These are phyloP conservation scores for Apodemia zela DNA, from an alignment of 2,888 invertebrate species.

Conservation along the genomic window DNA sequence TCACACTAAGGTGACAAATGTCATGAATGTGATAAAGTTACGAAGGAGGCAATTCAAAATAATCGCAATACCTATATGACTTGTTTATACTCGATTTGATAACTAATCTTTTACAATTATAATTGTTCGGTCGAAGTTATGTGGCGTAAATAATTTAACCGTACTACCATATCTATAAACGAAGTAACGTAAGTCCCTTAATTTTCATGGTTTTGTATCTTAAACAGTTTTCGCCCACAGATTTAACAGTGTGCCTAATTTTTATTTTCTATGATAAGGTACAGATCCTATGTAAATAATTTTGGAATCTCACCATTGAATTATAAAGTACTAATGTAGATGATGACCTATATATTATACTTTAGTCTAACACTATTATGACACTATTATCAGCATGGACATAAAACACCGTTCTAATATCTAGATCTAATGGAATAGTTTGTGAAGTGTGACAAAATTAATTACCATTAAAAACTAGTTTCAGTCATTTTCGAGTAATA, in stretches of 20 bases:
- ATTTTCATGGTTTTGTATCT: no score
- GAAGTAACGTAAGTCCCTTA: neutral
- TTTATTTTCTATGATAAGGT: no score
- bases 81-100: conserved; percentile 5
- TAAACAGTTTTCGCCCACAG: no score
- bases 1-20: conserved; percentile 41
- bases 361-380: neutral
- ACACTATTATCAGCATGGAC: neutral
- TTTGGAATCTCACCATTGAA: no score
- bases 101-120: neutral
- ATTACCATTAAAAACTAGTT: neutral
- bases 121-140: neutral
- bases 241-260: no score
- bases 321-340: no score
- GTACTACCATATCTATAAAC: neutral
- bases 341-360: no score
- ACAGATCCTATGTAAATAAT: no score
- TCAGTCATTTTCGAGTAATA: neutral
- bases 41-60: conserved; percentile 16
- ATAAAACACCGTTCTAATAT: neutral
- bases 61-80: neutral
- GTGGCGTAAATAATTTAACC: neutral
- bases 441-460: neutral
- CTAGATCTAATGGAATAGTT: conserved; percentile 4
- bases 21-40: conserved; percentile 30